Base-by-base conservation (phyloP, 2,888 invertebrate genomes). In the Polyploca ridens region DNA sequence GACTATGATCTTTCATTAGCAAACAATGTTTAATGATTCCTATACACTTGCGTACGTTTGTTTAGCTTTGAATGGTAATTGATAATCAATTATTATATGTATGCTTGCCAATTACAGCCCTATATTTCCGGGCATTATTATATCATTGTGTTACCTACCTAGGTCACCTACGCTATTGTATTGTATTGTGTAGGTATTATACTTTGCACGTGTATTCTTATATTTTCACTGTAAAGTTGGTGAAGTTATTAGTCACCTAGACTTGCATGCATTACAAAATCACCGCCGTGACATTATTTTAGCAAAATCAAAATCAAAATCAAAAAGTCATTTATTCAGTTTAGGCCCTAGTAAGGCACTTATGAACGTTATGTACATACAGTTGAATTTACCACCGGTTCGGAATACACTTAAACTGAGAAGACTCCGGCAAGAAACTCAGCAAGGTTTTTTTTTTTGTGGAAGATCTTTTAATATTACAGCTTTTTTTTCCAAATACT, bases 1-100 rank as follows among this genome's bases (percentile, higher is more conserved):
- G 19, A 54, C 19, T 54, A 54, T 5, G 49, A 49, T 54, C 14
- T 10, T 69, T 70, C 38, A 83, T 83, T 84, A 73, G 67, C 83
- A 84, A 76, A 82, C 83, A 84, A 85, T 84, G 78, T 75, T 63
- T 60, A 67, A 63, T 44, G 19, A 41, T 67, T 62, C 41, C 58
- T 41, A 62, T 69, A 66, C 44, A 69, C 19, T 69, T 63, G 61
- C 63, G 54, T 54, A 54, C 19, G 16, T 8, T 67, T 62, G 67
- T 57, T 65, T 67, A 46, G 62, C 46, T 62, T 60, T 66, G 63
- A 62, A 60, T 68, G 58, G 57, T 74, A 44, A 74, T 75, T 76
- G 72, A 73, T 70, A 61, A 70, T 75, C 62, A 69, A 78, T 73
- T 67, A 68, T 10, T 38, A 65, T 63, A 60, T 13, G 19, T 58